Conservation (phyloP, 2,113 vertebrate species). For the Hymenochirus boettgeri region DNA sequence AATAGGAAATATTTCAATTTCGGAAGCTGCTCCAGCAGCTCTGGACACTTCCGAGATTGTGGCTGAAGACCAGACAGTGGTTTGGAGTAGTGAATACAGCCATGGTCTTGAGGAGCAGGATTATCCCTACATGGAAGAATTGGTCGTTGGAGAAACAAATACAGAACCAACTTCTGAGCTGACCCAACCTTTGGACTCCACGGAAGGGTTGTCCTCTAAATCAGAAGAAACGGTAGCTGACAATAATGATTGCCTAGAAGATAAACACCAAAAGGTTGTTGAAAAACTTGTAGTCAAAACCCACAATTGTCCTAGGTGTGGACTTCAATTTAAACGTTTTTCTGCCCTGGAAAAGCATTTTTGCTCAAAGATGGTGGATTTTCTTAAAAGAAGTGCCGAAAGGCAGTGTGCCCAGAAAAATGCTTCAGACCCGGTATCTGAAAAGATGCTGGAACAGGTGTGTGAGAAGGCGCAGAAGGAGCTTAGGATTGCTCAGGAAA, state of each 20-base stretch:
- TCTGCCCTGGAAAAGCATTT: conserved; percentile 26
- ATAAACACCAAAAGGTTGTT: neutral
- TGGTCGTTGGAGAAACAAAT: neutral
- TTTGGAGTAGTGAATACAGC: neutral
- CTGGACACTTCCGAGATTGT: too few species aligned
- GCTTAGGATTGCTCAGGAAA: neutral
- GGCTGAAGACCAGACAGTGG: neutral
- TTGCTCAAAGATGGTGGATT: conserved; percentile 19
- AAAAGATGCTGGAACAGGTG: conserved; percentile 14
- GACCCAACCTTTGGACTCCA: neutral
- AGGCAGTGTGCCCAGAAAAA: neutral
- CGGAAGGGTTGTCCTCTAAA: neutral
- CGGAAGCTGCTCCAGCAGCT: neutral
- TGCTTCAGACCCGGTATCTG: neutral
- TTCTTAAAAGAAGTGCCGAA: neutral
- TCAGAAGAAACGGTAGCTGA: neutral
- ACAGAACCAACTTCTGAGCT: neutral
- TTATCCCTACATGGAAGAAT: neutral
- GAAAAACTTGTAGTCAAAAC: neutral
- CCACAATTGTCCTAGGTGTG: conserved; percentile 20
- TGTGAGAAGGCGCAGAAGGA: conserved; percentile 19
- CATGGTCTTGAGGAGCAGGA: neutral
- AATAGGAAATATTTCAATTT: neutral
- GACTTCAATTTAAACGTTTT: conserved; percentile 11
- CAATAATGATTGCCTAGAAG: neutral